Percentiles rank a stretch among this genome's conserved stretches.
Evolutionary conservation across 2,888 invertebrate genomes (phyloP).

Genomic region (Scrobipalpa costella): DNA sequence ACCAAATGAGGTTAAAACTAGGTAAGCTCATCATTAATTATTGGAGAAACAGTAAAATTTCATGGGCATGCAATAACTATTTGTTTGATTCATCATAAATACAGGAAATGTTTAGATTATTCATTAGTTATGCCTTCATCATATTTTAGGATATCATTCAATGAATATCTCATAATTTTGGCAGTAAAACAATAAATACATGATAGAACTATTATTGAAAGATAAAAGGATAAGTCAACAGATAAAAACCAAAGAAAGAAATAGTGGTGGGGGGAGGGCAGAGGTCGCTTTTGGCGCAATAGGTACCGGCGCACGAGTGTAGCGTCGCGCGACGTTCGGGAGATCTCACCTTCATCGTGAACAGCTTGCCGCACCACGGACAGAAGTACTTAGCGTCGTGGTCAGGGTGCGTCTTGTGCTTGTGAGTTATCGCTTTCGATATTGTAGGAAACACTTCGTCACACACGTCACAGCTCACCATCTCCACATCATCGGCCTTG

Average conservation of each 20-base stretch:
- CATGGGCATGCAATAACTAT: neutral
- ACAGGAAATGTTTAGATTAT: neutral
- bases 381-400: conserved; percentile 84
- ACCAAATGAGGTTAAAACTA: neutral
- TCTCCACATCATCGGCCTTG: conserved; percentile 54
- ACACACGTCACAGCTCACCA: conserved; percentile 83
- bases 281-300: conserved; percentile 37
- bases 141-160: neutral
- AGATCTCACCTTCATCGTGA: conserved; percentile 81
- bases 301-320: conserved; percentile 6
- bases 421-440: conserved; percentile 84
- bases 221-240: conserved; percentile 12
- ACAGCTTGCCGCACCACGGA: conserved; percentile 85
- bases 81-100: no score
- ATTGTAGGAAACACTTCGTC: conserved; percentile 79
- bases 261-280: conserved; percentile 44
- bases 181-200: conserved; percentile 5
- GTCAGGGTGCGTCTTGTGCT: conserved; percentile 84
- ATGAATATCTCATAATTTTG: neutral
- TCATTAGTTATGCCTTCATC: neutral
- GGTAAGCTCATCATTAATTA: neutral
- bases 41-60: neutral
- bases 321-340: neutral
- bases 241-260: conserved; percentile 12
- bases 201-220: neutral